Evolutionary conservation across 1,140 invertebrate genomes (phyloP).

Genomic region (Pollicipes pollicipes): DNA sequence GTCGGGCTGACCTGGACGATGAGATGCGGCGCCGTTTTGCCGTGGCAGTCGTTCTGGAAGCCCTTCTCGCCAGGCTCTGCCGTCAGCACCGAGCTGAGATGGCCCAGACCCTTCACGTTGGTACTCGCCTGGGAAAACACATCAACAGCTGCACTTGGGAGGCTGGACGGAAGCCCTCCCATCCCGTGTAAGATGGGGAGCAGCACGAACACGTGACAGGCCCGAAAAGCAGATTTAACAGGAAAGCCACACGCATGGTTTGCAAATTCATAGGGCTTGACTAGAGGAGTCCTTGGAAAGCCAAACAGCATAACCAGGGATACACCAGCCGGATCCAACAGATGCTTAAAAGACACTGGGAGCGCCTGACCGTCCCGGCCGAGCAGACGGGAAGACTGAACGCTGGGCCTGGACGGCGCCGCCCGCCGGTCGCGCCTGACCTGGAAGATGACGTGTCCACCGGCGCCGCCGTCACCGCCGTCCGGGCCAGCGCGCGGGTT

Average conservation of each 20-base stretch:
- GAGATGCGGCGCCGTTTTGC: slow-evolving; percentile 63
- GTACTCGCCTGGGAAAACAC: slow-evolving; percentile 35
- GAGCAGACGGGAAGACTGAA: background rate
- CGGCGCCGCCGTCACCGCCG: slow-evolving; percentile 91
- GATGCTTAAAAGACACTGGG: background rate
- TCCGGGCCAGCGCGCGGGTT: slow-evolving; percentile 83
- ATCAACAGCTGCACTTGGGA: no score
- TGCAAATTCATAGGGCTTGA: no score
- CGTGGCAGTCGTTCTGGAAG: slow-evolving; percentile 53
- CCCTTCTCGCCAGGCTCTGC: slow-evolving; percentile 56
- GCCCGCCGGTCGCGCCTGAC: slow-evolving; percentile 28
- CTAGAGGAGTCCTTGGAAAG: no score
- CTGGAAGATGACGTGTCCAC: slow-evolving; percentile 87
- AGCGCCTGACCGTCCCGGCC: background rate
- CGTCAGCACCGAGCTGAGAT: slow-evolving; percentile 38
- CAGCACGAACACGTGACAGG: no score
- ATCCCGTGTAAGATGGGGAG: no score
- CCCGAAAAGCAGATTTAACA: no score
- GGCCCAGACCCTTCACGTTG: slow-evolving; percentile 51
- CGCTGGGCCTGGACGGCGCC: background rate
- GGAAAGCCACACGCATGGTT: no score
- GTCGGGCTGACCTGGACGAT: no score
- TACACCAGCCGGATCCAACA: background rate
- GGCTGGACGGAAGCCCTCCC: no score
- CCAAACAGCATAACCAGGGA: background rate